Percentiles rank a stretch among this genome's conserved stretches.
phyloP scores from a whole-genome alignment of 2,113 vertebrate genomes.

The Gymnogyps californianus region DNA sequence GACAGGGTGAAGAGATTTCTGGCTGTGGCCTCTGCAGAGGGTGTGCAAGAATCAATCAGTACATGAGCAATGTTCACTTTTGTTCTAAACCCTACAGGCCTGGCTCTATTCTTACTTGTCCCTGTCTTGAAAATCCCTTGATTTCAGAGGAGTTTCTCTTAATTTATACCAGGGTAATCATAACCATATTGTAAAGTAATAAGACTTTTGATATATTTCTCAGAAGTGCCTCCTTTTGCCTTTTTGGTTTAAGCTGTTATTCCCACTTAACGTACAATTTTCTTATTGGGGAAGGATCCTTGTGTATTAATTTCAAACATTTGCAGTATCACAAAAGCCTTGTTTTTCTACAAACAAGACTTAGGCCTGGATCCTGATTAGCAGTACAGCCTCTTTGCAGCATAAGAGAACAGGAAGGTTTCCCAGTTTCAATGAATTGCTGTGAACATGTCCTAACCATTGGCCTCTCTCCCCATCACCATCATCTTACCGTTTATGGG shows the following conservation, averaged over 20 bases:
- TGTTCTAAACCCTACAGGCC: not conserved
- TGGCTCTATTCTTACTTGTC: not conserved
- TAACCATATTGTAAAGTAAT: conserved; percentile 39
- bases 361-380: not conserved
- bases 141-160: conserved; percentile 43
- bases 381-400: not conserved
- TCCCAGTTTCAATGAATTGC: not conserved
- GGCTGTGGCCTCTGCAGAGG: not conserved
- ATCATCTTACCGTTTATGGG: not conserved
- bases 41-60: not conserved
- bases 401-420: not conserved
- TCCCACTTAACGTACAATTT: conserved; percentile 9
- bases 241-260: conserved; percentile 37
- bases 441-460: not conserved
- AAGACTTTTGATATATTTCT: conserved; percentile 27
- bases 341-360: not conserved
- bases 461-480: not conserved
- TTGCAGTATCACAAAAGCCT: not conserved
- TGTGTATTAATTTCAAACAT: not conserved
- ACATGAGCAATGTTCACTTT: not conserved
- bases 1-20: not conserved
- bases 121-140: conserved; percentile 5
- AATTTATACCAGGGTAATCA: conserved; percentile 46
- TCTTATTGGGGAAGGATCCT: not conserved
- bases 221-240: conserved; percentile 26